Conservation (phyloP, 1,140 invertebrate species). For the Drosophila leontia region DNA sequence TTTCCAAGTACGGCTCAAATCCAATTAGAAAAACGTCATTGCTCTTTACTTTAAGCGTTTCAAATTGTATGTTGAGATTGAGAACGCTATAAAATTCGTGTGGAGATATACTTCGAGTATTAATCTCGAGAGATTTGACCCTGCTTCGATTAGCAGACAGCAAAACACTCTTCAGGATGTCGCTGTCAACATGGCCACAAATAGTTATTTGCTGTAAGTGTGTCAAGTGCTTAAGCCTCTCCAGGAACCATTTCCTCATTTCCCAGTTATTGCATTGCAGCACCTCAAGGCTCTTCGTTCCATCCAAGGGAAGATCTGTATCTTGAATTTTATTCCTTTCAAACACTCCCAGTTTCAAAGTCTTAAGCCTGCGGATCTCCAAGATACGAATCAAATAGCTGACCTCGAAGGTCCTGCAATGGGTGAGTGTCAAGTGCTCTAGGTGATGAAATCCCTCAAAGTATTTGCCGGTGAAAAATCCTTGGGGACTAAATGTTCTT, state of each 20-base stretch:
- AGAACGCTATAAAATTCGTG: not conserved
- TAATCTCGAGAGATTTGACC: not conserved
- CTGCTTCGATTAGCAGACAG: not conserved
- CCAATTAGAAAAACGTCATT: not conserved
- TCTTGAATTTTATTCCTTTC: not conserved
- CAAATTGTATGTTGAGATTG: not conserved
- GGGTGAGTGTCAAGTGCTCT: not conserved
- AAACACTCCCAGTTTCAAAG: not conserved
- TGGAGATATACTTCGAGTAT: not conserved
- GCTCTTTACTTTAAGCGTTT: not conserved
- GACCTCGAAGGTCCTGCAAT: not conserved
- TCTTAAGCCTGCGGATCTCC: not conserved
- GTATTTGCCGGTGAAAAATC: not conserved
- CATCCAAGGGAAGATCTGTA: not conserved
- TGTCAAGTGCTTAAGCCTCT: not conserved
- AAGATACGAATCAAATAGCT: not conserved
- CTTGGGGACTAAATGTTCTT: not conserved
- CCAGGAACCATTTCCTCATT: not conserved
- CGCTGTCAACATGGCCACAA: not conserved
- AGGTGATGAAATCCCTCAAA: not conserved
- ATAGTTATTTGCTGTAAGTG: not conserved
- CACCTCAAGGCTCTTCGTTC: not conserved
- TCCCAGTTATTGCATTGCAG: too few species aligned
- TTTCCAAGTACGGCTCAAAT: not conserved
- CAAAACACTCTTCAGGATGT: not conserved